Base-by-base conservation (phyloP, 2,113 vertebrate species). In the Butorides virescens region DNA sequence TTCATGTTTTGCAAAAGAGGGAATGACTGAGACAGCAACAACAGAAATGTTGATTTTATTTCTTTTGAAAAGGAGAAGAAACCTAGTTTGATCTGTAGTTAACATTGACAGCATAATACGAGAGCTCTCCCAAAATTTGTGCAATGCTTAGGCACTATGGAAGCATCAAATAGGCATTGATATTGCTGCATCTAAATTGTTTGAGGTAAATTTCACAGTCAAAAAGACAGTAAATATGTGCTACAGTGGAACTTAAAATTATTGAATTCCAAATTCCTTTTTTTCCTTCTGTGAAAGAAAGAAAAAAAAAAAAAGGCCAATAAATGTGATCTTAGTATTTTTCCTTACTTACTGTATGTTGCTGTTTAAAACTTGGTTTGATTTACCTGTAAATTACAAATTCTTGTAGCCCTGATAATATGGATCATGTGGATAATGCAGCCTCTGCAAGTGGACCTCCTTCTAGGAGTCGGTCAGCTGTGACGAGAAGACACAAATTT, bases 401-500 rank as follows among this genome's bases (percentile, higher is more conserved):
- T 90, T 58, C 77, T 95, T 97, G 25, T 83, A 99, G 99, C 95
- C 98, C 99, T 67, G 99, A 99, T 44, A 98, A 98, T 86, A 93
- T 99, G 96, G 99, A 99, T 49, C 99, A 99, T 5, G 72, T 96
- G 92, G 99, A 99, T 66, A 99, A 97, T 10, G 98, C 98, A 15
- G 98, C 99, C 47, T 98, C 99, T 73, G 98, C 99, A 53, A 99
- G 98, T 25, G 98, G 98, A 2, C 98, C 98, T 42, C 97, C 98
- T 27, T 95, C 98, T 42, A 97, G 99, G 73, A 98, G 99, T 15
- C 98, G 99, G 8, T 98, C 99, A 9, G 98, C 99, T 16, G 98
- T 98, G 3, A 99, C 98, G 3, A 98, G 99, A 82, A 99, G 99
- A 86, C 99, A 99, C 89, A 99, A 99, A 67, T 99, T 99, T 87